These are phyloP conservation scores for Monochamus saltuarius DNA, from an alignment of 1,140 invertebrate species.

Conservation along the genomic window DNA sequence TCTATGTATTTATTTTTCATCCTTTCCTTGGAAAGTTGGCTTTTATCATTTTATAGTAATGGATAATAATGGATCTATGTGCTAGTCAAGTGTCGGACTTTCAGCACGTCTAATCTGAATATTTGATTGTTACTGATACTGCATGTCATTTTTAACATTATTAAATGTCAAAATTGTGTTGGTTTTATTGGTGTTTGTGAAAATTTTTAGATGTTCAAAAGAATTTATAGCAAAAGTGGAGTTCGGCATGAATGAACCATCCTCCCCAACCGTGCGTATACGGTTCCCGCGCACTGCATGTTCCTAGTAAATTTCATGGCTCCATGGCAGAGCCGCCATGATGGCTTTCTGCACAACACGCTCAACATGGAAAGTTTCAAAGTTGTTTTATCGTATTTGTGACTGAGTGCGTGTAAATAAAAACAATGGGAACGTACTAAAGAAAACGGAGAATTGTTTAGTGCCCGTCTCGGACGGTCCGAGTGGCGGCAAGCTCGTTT, in stretches of 20 bases:
- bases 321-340: slow-evolving; percentile 68
- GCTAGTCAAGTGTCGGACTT: too few relatives aligned
- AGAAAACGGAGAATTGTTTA: slow-evolving; percentile 60
- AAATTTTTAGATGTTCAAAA: slow-evolving; percentile 6
- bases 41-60: too few relatives aligned
- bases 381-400: slow-evolving; percentile 69
- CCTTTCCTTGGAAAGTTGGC: too few relatives aligned
- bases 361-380: slow-evolving; percentile 66
- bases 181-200: not conserved
- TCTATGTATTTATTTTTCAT: too few relatives aligned
- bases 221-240: not conserved
- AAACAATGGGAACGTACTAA: slow-evolving; percentile 69
- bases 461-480: slow-evolving; percentile 63
- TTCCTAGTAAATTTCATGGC: slow-evolving; percentile 64
- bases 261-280: slow-evolving; percentile 52
- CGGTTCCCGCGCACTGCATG: slow-evolving; percentile 60
- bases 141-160: too few relatives aligned
- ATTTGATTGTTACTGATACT: too few relatives aligned
- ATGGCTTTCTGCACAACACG: slow-evolving; percentile 68
- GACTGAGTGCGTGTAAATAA: slow-evolving; percentile 68
- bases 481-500: slow-evolving; percentile 60
- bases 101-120: too few relatives aligned
- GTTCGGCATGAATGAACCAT: slow-evolving; percentile 29
- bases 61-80: too few relatives aligned
- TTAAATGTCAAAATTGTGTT: slow-evolving; percentile 8